A percentile compares a stretch with the other conserved stretches of the same genome.
Evolutionary conservation across 2,888 invertebrate species (phyloP).

Genomic region (Phortica magna): DNA sequence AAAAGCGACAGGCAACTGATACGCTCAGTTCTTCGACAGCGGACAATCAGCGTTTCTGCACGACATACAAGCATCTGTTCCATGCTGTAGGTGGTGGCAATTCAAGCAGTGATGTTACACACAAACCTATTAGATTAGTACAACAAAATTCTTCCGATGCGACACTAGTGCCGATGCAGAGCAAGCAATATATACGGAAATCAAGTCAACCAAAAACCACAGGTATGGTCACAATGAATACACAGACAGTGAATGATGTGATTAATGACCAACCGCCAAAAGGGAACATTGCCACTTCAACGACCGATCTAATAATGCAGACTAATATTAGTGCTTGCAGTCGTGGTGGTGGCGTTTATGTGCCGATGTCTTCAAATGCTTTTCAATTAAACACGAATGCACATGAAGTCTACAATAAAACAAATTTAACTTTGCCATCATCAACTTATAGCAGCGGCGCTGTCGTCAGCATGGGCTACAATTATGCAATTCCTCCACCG

Average conservation of each 20-base stretch:
- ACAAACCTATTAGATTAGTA: not conserved
- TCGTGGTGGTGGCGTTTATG: conserved; percentile 7
- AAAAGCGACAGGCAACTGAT: conserved; percentile 14
- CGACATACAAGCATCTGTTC: conserved; percentile 4
- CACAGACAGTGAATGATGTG: not conserved
- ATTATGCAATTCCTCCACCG: not conserved
- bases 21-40: conserved; percentile 16
- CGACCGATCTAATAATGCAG: conserved; percentile 7
- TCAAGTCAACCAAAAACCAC: not conserved
- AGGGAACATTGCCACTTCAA: conserved; percentile 17
- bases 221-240: conserved; percentile 10
- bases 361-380: not conserved
- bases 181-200: not conserved
- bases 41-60: not conserved
- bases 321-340: not conserved
- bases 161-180: conserved; percentile 3
- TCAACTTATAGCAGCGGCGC: not conserved
- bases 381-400: not conserved
- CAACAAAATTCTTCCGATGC: not conserved
- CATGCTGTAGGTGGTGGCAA: not conserved
- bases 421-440: not conserved
- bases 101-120: not conserved
- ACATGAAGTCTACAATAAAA: not conserved
- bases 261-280: not conserved
- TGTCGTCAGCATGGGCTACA: not conserved